Base-by-base conservation (phyloP, 2,113 vertebrate species). In the Etheostoma spectabile region DNA sequence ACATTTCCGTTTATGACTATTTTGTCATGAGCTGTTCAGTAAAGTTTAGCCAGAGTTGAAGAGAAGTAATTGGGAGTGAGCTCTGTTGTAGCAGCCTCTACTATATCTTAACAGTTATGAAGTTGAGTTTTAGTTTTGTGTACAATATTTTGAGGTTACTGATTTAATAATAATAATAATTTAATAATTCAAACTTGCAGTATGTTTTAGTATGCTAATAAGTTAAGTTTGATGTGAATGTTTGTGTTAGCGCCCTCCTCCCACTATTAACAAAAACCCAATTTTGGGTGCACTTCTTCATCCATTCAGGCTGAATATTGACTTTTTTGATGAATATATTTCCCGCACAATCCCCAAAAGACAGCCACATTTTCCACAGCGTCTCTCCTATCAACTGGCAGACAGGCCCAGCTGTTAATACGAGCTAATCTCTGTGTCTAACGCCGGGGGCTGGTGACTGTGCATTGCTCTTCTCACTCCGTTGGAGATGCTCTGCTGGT, bases 381-480 rank as follows among this genome's bases (percentile, higher is more conserved):
- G 13, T 11, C 80, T 87, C 55, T 66, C 60, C 79, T 82, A 84
- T 84, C 73, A 69, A 61, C 63, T 19, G 45, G 69, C 77, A 79
- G 85, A 80, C 74, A 76, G 79, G 67, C 80, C 74, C 78, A 60
- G 85, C 80, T 86, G 88, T 74, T 92, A 89, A 89, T 87, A 83
- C 65, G 2, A 74, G 82, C 74, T 92, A 86, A 93, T 93, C 87
- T 84, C 35, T 68, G 79, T 81, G 82, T 90, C 67, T 71, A 52
- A 74, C 38, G 69, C 87, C 62, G 1, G 22, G 55, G 74, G 89
- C 76, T 78, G 77, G 62, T 60, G 72, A 78, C 83, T 79, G 87
- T 18, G 8, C 69, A 72, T 27, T 52, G 52, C 69, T 83, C 42
- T 65, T 19, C 55, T 71, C 8, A 10, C 61, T 61, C 79, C 56